These are phyloP conservation scores for Arenaria interpres DNA, from an alignment of 2,113 vertebrate genomes.

Conservation along the genomic window DNA sequence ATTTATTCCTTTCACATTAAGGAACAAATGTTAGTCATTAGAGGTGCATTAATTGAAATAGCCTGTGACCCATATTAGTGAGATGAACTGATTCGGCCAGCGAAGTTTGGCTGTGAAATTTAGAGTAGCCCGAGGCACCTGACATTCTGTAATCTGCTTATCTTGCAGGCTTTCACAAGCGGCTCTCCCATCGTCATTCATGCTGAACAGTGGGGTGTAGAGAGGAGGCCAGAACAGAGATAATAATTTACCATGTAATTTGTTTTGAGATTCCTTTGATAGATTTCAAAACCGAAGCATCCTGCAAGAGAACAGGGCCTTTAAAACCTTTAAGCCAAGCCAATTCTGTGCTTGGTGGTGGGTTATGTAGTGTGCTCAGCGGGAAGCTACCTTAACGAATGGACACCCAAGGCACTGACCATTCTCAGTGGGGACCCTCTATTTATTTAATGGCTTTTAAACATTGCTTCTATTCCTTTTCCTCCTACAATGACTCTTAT, in stretches of 20 bases:
- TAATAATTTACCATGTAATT: constrained; percentile 68
- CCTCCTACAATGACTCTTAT: neutral
- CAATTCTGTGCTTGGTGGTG: neutral
- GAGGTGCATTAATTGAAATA: constrained; percentile 44
- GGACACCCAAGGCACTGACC: constrained; percentile 24
- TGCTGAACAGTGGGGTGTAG: constrained; percentile 31
- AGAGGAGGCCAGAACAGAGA: constrained; percentile 27
- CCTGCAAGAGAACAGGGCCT: constrained; percentile 32
- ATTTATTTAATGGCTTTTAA: neutral
- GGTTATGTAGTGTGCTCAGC: neutral
- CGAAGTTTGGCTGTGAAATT: constrained; percentile 48
- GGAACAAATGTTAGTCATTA: constrained; percentile 50
- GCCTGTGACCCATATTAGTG: constrained; percentile 31
- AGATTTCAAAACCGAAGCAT: constrained; percentile 60
- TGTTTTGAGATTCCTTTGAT: constrained; percentile 70
- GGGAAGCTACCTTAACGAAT: neutral
- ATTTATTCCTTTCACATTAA: neutral
- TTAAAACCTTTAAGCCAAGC: neutral
- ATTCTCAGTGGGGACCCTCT: neutral
- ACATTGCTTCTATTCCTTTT: neutral
- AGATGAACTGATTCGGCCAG: neutral
- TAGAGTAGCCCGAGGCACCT: constrained; percentile 34
- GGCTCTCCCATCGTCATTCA: constrained; percentile 22
- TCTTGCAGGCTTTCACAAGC: constrained; percentile 28
- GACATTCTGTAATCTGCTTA: constrained; percentile 62